phyloP scores from a whole-genome alignment of 2,888 invertebrate species.

The Xestia rhomboidea region DNA sequence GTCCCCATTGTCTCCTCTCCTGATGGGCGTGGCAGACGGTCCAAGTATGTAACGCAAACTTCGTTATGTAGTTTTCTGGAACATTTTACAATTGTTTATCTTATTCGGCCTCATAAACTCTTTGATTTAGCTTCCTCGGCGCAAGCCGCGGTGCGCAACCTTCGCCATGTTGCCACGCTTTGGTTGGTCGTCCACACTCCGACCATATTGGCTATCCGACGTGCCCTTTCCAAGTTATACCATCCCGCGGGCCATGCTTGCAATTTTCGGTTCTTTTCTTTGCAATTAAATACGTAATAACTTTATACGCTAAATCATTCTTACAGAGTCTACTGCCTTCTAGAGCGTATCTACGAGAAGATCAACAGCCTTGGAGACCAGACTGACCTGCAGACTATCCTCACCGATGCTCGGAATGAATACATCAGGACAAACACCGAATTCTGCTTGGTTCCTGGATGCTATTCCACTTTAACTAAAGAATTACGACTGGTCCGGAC shows the following conservation, averaged over 20 bases:
- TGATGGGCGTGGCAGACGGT: constrained; percentile 12
- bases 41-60: constrained; percentile 19
- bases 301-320: neutral
- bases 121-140: neutral
- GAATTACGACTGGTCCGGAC: constrained; percentile 42
- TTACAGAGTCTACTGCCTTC: constrained; percentile 41
- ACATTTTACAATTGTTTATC: too few relatives aligned
- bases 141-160: neutral
- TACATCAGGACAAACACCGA: constrained; percentile 22
- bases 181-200: neutral
- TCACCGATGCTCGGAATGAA: constrained; percentile 42
- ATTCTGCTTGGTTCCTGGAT: constrained; percentile 20
- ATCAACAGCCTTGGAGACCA: constrained; percentile 42
- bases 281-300: neutral
- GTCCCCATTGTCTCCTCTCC: constrained; percentile 43
- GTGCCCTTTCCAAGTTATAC: neutral
- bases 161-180: neutral
- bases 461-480: constrained; percentile 47
- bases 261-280: neutral
- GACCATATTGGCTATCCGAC: neutral
- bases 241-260: neutral
- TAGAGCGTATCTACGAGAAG: constrained; percentile 39
- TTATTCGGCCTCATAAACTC: neutral
- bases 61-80: neutral
- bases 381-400: constrained; percentile 42